phyloP scores from a whole-genome alignment of 92 coral and sea anemone genomes.

The Umimayanthus chanpuru region DNA sequence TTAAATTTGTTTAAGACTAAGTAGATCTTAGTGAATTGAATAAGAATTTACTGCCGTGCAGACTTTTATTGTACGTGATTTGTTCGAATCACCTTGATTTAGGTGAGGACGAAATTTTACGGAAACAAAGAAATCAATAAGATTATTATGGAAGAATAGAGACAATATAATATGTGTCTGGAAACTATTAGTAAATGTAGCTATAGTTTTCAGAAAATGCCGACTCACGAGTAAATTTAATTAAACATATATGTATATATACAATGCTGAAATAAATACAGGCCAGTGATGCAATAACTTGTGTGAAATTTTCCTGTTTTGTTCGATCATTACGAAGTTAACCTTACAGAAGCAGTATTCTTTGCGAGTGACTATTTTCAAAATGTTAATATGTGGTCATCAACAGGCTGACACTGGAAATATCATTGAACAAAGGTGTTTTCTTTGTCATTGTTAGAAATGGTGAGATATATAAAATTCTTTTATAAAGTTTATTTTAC shows the following conservation, averaged over 20 bases:
- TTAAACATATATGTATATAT: background rate
- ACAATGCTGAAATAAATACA: slow-evolving; percentile 11
- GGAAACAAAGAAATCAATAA: slow-evolving; percentile 14
- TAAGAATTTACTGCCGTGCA: background rate
- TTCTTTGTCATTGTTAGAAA: background rate
- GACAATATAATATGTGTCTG: background rate
- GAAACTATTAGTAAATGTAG: background rate
- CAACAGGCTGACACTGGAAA: too few relatives aligned
- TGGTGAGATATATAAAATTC: background rate
- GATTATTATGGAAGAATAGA: background rate
- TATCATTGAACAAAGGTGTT: background rate
- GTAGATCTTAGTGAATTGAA: background rate
- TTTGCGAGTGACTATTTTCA: background rate
- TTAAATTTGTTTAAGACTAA: background rate
- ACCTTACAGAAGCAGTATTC: background rate
- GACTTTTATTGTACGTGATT: background rate
- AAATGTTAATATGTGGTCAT: background rate
- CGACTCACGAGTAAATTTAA: slow-evolving; percentile 3
- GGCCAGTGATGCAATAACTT: slow-evolving; percentile 10
- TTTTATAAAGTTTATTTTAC: background rate
- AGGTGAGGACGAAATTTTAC: slow-evolving; percentile 7
- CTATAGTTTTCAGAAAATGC: background rate
- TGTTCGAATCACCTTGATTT: slow-evolving; percentile 23
- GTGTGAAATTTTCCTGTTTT: slow-evolving; percentile 7
- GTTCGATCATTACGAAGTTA: background rate